Evolutionary conservation across 2,797 vertebrate species (phyloP).

Genomic region (Sarcophilus harrisii): DNA sequence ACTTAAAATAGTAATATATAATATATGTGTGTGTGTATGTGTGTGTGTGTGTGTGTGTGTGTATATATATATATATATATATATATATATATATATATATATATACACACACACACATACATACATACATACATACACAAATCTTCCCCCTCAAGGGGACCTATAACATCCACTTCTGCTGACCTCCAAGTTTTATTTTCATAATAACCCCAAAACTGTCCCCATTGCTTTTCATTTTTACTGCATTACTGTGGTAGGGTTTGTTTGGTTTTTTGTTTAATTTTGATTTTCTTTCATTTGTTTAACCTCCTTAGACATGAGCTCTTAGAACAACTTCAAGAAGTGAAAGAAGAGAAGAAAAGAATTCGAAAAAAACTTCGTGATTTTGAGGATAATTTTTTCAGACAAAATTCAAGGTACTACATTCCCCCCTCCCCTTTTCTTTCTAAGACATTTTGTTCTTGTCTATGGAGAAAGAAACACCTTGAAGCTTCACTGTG

Average conservation of each 20-base stretch:
- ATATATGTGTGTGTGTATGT: no score
- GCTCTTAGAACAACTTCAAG: constrained; percentile 96
- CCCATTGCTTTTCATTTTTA: background rate
- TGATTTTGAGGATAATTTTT: constrained; percentile 98
- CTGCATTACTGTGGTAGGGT: background rate
- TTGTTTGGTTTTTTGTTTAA: background rate
- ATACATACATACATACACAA: no score
- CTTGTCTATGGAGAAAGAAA: background rate
- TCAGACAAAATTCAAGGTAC: constrained; percentile 97
- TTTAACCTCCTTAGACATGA: constrained; percentile 88
- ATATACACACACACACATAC: no score
- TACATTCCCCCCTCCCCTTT: background rate
- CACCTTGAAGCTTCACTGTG: background rate
- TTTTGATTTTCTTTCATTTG: constrained; percentile 10
- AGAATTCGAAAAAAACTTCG: constrained; percentile 94
- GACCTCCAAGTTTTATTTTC: background rate
- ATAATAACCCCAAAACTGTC: background rate
- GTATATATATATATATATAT: no score
- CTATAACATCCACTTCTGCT: background rate
- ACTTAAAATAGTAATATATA: background rate
- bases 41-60: no score
- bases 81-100: no score
- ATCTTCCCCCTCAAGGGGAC: background rate
- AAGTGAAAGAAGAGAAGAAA: constrained; percentile 97
- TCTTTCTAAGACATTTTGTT: rapidly evolving